Percentiles rank a stretch among this genome's conserved stretches.
Conservation (phyloP, 2,888 invertebrate genomes). For the Vanessa cardui region DNA sequence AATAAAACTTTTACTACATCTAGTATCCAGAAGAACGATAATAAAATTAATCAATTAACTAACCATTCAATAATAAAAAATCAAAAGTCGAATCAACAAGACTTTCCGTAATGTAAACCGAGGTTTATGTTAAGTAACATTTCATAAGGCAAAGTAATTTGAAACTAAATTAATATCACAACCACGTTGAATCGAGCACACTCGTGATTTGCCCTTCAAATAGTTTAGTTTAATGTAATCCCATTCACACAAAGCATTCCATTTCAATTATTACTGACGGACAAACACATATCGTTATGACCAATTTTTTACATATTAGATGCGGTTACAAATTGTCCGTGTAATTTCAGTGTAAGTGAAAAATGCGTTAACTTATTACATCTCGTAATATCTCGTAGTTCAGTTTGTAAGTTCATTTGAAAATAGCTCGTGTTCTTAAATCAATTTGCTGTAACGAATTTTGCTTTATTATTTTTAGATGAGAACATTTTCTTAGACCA, state of each 20-base stretch:
- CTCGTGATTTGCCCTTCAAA: conserved; percentile 27
- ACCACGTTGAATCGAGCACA: conserved; percentile 16
- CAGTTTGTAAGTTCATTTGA: conserved; percentile 16
- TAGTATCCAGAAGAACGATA: too few relatives aligned
- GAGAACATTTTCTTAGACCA: background rate
- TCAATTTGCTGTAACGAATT: conserved; percentile 28
- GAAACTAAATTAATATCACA: conserved; percentile 7
- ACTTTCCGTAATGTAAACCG: background rate
- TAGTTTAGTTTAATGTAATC: conserved; percentile 36
- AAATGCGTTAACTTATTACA: conserved; percentile 57
- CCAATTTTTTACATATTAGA: conserved; percentile 53
- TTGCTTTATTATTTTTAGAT: background rate
- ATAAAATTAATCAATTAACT: too few relatives aligned
- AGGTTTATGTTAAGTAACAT: conserved; percentile 5
- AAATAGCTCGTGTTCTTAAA: conserved; percentile 32
- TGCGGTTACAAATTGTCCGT: conserved; percentile 48
- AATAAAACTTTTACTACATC: too few relatives aligned
- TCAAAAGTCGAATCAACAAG: background rate
- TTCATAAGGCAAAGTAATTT: background rate
- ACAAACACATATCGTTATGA: conserved; percentile 41
- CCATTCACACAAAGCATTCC: conserved; percentile 41
- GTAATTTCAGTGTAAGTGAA: conserved; percentile 66
- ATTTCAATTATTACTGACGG: conserved; percentile 51
- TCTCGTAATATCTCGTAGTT: conserved; percentile 48
- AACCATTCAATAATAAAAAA: too few relatives aligned